Conservation (phyloP, 2,113 vertebrate genomes). For the Gasterosteus nipponicus region DNA sequence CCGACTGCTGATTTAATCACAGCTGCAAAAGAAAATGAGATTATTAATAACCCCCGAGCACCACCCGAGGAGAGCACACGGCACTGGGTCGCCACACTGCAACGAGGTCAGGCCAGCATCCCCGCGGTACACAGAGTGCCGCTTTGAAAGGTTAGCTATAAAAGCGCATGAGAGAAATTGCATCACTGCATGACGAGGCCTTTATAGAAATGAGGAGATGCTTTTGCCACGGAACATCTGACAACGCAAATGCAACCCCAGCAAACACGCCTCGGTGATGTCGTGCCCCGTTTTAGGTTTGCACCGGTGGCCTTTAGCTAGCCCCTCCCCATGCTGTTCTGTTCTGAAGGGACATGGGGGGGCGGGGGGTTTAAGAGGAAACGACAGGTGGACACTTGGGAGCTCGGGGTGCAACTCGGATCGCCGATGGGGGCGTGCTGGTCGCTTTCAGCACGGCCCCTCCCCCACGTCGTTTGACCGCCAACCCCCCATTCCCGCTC, state of each 20-base stretch:
- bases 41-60: constrained; percentile 71
- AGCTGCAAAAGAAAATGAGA: constrained; percentile 61
- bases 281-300: constrained; percentile 67
- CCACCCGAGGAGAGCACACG: constrained; percentile 69
- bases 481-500: constrained; percentile 30
- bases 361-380: constrained; percentile 46
- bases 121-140: constrained; percentile 42
- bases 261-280: constrained; percentile 71
- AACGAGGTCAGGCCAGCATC: constrained; percentile 32
- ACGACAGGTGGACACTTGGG: constrained; percentile 64
- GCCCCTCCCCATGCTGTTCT: constrained; percentile 5
- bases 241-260: constrained; percentile 76
- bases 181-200: constrained; percentile 39
- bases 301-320: constrained; percentile 57
- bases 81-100: constrained; percentile 64
- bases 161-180: constrained; percentile 43
- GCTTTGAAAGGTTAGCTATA: constrained; percentile 43
- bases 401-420: constrained; percentile 62
- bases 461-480: constrained; percentile 56
- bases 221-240: constrained; percentile 63
- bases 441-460: constrained; percentile 61
- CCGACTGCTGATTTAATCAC: constrained; percentile 76
- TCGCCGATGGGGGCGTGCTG: constrained; percentile 55
- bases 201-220: constrained; percentile 70
- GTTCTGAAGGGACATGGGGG: constrained; percentile 11